A percentile compares a stretch with the other conserved stretches of the same genome.
phyloP scores from a whole-genome alignment of 1,140 invertebrate genomes.

The Acarapis woodi region DNA sequence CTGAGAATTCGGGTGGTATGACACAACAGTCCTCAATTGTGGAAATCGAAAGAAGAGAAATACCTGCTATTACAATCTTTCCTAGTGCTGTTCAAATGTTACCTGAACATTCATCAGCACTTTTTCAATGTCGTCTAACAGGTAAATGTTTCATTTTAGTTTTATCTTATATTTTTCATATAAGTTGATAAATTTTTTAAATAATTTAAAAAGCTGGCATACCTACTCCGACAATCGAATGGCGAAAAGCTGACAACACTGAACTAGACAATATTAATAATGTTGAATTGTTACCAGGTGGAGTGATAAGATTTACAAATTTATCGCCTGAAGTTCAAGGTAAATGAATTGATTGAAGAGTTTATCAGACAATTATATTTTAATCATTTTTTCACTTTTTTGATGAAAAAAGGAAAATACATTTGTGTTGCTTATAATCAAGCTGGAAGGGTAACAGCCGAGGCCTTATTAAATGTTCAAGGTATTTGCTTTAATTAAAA shows the following conservation, averaged over 20 bases:
- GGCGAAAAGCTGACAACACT: constrained; percentile 34
- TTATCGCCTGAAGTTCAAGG: neutral
- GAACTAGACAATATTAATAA: too few relatives aligned
- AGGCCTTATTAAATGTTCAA: neutral
- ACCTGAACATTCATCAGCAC: constrained; percentile 28
- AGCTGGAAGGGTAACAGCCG: constrained; percentile 26
- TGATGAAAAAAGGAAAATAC: constrained; percentile 38
- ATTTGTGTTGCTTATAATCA: constrained; percentile 43
- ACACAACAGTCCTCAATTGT: constrained; percentile 37
- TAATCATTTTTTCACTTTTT: constrained; percentile 28
- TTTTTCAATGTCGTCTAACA: constrained; percentile 44
- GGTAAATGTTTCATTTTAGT: too few relatives aligned
- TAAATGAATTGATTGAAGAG: neutral
- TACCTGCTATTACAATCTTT: constrained; percentile 41
- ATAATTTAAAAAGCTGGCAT: too few relatives aligned
- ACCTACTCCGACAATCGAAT: constrained; percentile 39
- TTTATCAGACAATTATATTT: constrained; percentile 15
- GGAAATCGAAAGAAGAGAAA: constrained; percentile 53
- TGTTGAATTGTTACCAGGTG: constrained; percentile 28
- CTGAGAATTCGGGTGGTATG: constrained; percentile 22
- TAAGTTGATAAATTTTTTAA: too few relatives aligned
- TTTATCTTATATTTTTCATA: too few relatives aligned
- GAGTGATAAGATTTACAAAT: constrained; percentile 34
- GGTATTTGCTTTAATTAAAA: neutral
- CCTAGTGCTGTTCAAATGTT: constrained; percentile 32